Conservation (phyloP, 2,888 invertebrate species). For the Dolomedes plantarius region DNA sequence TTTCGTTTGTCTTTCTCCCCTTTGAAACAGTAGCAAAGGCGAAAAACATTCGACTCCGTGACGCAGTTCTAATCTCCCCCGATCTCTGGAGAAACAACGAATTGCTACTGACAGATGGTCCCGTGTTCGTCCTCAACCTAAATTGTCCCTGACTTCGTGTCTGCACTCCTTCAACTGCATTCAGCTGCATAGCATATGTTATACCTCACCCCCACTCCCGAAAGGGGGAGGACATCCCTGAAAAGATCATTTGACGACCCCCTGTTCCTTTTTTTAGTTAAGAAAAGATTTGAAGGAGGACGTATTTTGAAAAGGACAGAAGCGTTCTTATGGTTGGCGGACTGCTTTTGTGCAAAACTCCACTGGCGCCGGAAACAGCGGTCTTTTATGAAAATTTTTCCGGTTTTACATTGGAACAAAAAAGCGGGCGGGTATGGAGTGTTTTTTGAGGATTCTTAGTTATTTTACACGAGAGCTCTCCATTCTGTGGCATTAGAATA, state of each 20-base stretch:
- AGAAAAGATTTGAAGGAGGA: not conserved
- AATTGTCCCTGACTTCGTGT: constrained; percentile 6
- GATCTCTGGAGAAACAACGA: not conserved
- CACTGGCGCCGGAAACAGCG: not conserved
- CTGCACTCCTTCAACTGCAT: not conserved
- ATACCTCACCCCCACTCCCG: not conserved
- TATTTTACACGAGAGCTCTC: too few relatives aligned
- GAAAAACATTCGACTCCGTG: not conserved
- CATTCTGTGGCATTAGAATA: too few relatives aligned
- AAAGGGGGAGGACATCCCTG: not conserved
- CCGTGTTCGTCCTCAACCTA: not conserved
- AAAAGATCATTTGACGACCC: constrained; percentile 7
- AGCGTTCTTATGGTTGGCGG: too few relatives aligned
- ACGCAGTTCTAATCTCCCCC: not conserved
- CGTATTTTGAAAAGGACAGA: too few relatives aligned
- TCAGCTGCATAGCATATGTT: constrained; percentile 8
- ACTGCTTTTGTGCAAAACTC: not conserved
- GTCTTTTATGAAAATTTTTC: not conserved
- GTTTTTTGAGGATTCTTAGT: too few relatives aligned
- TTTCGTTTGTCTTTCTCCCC: too few relatives aligned
- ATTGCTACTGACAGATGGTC: constrained; percentile 2
- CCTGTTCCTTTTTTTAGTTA: not conserved
- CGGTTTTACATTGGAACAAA: not conserved
- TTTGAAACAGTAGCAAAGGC: not conserved
- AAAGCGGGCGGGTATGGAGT: too few relatives aligned